Conservation (phyloP, 92 coral and sea anemone species). For the Nematostella vectensis region DNA sequence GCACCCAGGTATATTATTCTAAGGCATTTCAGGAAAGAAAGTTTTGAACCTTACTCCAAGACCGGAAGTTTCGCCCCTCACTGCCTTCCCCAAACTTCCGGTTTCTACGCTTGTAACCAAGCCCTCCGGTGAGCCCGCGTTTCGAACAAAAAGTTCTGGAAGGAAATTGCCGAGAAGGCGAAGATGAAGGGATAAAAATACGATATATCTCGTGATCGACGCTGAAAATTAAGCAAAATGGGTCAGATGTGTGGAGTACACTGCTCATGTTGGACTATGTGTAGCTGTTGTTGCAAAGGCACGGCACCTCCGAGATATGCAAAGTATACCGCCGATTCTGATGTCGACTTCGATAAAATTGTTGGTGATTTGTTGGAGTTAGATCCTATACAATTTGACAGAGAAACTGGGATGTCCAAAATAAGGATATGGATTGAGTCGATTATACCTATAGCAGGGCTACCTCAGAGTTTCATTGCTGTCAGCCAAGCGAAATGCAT, state of each 20-base stretch:
- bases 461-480: constrained; percentile 83
- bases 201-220: not conserved
- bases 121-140: too few relatives aligned
- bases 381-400: constrained; percentile 80
- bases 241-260: constrained; percentile 61
- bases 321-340: constrained; percentile 79
- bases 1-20: too few relatives aligned
- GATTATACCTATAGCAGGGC: constrained; percentile 55
- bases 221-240: constrained; percentile 27
- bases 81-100: too few relatives aligned
- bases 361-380: constrained; percentile 83
- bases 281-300: constrained; percentile 43
- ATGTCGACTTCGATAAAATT: constrained; percentile 67
- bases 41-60: too few relatives aligned
- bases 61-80: too few relatives aligned
- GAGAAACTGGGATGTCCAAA: constrained; percentile 59
- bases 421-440: constrained; percentile 86
- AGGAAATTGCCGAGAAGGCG: too few relatives aligned
- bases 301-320: constrained; percentile 75
- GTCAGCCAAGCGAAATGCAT: constrained; percentile 93
- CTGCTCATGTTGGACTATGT: constrained; percentile 56
- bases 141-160: too few relatives aligned
- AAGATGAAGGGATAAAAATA: too few relatives aligned
- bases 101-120: too few relatives aligned
- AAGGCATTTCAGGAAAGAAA: too few relatives aligned